Evolutionary conservation across 1,140 invertebrate genomes (phyloP), one percentile per base, ranked within the genome.

Genomic region (Calycopis cecrops): DNA sequence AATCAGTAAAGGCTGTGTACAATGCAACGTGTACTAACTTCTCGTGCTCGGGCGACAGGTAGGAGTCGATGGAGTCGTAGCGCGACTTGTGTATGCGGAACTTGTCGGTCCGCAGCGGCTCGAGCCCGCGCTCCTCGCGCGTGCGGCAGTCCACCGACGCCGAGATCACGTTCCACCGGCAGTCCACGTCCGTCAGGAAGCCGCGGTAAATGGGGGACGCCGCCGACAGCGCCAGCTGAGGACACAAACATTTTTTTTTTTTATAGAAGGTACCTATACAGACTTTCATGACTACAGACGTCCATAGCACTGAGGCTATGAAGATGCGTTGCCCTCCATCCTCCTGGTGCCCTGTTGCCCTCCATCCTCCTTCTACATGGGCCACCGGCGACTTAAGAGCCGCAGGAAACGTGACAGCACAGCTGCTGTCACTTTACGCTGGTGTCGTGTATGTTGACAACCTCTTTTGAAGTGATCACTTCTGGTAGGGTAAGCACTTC

Each of bases 21-120:
- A n/a, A n/a, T n/a, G n/a, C n/a, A n/a, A n/a, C n/a, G n/a, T n/a
- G n/a, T 33, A 71, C 85, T 87, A 63, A 91, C 87, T 92, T 92
- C 69, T 93, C 94, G 44, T 96, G 94, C 65, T 94, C 92, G 14
- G 93, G 91, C 37, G 97, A 99, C 9, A 99, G 89, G 82, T 99
- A 99, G 1, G 95, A 98, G 86, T 99, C 97, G 47, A 99, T 98
- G 1, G 98, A 98, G 84, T 98, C 98, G 80, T 99, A 99, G 35
- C 99, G 90, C 7, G 98, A 99, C 87, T 99, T 99, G 54, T 93
- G 92, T 62, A 99, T 99, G 47, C 92, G 91, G 88, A 97, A 94
- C 88, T 94, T 93, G 67, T 87, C 81, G 77, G 93, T 91, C 59
- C 93, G 88, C 6, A 96, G 84, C 12, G 95, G 94, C 56, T 90